Conservation (phyloP, 2,113 vertebrate species). For the Nycticryphes semicollaris region DNA sequence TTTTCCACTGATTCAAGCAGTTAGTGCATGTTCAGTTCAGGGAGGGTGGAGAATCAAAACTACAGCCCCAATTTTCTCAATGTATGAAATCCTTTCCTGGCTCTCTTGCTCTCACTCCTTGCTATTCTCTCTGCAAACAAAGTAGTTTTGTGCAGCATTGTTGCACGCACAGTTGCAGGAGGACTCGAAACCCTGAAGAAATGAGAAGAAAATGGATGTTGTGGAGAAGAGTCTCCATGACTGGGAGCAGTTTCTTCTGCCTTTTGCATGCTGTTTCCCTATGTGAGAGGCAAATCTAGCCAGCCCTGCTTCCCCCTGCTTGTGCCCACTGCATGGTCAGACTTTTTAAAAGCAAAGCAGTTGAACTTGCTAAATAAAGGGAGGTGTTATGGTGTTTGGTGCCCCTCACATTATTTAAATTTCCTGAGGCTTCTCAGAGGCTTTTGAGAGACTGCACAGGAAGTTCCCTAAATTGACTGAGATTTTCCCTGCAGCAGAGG, state of each 20-base stretch:
- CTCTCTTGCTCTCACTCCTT: not conserved
- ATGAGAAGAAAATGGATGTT: not conserved
- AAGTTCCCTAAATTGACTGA: not conserved
- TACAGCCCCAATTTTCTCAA: not conserved
- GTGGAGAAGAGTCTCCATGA: not conserved
- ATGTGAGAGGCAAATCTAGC: not conserved
- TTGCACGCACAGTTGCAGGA: accelerated
- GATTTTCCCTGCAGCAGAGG: not conserved
- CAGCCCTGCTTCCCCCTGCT: not conserved
- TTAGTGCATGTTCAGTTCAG: not conserved
- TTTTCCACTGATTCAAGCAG: not conserved
- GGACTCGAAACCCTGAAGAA: not conserved
- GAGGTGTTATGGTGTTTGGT: not conserved
- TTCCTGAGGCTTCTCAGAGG: not conserved
- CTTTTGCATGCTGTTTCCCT: no score
- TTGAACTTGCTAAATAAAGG: not conserved
- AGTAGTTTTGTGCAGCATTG: not conserved
- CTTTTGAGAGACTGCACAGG: not conserved
- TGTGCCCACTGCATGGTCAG: accelerated
- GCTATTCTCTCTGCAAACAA: not conserved
- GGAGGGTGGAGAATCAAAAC: not conserved
- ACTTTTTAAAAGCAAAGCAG: not conserved
- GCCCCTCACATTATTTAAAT: not conserved
- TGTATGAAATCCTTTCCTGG: not conserved
- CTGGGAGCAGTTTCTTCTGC: accelerated